A percentile compares a stretch with the other conserved stretches of the same genome.
Conservation (phyloP, 2,888 invertebrate species). For the Apoda limacodes region DNA sequence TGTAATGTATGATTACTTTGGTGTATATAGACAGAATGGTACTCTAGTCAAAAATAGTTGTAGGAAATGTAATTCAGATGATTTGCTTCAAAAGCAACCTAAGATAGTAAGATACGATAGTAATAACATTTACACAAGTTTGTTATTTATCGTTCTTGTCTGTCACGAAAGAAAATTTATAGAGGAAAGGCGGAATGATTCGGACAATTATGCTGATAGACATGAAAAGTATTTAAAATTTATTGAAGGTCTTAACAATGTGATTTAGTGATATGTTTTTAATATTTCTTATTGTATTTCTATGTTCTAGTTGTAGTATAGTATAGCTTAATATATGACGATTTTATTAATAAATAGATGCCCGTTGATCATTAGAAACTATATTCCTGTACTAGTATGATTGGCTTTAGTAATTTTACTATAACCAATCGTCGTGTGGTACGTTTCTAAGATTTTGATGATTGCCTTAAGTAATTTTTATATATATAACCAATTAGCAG, state of each 20-base stretch:
- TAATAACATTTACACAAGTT: constrained; percentile 51
- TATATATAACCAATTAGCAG: no score
- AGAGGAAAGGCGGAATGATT: constrained; percentile 38
- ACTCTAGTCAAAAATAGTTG: constrained; percentile 37
- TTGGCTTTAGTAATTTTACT: no score
- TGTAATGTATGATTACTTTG: constrained; percentile 55
- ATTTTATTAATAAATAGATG: no score
- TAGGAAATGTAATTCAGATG: constrained; percentile 36
- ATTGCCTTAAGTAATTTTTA: no score
- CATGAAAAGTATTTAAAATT: constrained; percentile 67
- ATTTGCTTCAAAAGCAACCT: constrained; percentile 41
- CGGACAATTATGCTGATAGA: constrained; percentile 56
- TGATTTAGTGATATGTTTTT: no score
- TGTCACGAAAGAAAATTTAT: constrained; percentile 58
- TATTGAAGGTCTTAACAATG: constrained; percentile 54
- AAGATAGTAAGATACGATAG: constrained; percentile 52
- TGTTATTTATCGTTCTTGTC: constrained; percentile 54
- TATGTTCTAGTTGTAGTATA: no score
- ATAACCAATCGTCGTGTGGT: no score
- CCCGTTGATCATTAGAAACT: no score
- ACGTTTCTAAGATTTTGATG: no score
- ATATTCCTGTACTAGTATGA: no score
- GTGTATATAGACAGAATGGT: constrained; percentile 40
- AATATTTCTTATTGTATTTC: no score
- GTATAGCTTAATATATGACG: no score